These are phyloP conservation scores for Isaurus tuberculatus DNA, from an alignment of 92 coral and sea anemone genomes.

Conservation along the genomic window DNA sequence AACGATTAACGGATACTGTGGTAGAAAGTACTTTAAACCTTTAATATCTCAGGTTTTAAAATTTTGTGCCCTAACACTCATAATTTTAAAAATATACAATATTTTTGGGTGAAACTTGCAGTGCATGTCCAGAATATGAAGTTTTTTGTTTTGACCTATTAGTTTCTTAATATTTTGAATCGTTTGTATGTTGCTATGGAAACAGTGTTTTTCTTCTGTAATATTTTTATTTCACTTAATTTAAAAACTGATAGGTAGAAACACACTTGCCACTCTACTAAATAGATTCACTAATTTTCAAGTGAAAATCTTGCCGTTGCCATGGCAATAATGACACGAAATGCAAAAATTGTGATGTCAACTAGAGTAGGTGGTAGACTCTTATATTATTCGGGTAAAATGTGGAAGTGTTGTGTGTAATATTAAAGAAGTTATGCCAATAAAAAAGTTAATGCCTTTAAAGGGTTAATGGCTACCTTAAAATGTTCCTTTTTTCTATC, in stretches of 20 bases:
- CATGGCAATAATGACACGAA: conserved; percentile 8
- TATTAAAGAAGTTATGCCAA: conserved; percentile 4
- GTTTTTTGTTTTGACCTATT: too few species aligned
- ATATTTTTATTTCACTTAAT: conserved; percentile 10
- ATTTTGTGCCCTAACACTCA: too few species aligned
- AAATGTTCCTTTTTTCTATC: too few species aligned
- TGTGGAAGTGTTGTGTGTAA: neutral
- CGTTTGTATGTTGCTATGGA: conserved; percentile 19
- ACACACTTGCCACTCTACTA: neutral
- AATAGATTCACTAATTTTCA: conserved; percentile 15
- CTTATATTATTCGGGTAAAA: neutral
- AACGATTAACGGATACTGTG: neutral
- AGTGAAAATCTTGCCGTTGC: conserved; percentile 9
- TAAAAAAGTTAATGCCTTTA: too few species aligned
- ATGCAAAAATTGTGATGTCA: neutral
- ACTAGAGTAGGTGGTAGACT: neutral
- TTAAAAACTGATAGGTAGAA: conserved; percentile 19
- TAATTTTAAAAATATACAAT: too few species aligned
- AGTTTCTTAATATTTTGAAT: conserved; percentile 1
- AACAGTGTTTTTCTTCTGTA: conserved; percentile 25
- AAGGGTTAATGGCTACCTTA: too few species aligned
- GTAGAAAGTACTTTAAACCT: conserved; percentile 33
- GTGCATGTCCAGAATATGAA: too few species aligned
- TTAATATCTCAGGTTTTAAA: conserved; percentile 19
- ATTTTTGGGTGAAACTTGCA: too few species aligned